Base-by-base conservation (phyloP, 2,888 invertebrate genomes). In the Agrotis puta region DNA sequence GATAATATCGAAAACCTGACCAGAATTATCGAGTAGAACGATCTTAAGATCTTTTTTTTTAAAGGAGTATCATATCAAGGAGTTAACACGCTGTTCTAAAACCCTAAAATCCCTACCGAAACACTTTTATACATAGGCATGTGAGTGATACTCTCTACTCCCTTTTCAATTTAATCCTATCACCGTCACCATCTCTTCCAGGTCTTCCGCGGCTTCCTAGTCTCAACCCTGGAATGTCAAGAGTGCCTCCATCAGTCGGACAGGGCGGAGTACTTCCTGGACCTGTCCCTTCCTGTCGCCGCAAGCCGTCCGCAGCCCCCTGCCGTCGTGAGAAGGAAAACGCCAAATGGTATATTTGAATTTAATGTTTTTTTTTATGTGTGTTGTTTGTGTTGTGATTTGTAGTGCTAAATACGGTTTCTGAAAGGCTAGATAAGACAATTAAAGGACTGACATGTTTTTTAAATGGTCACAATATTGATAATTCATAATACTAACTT, bases 181-280 rank as follows among this genome's bases (percentile, higher is more conserved):
- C 13, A 39, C 14, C 39, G 7, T 27, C 24, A 20, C 51, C 9
- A 11, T 16, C 27, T 1, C 18, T 61, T 43, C 6, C 89, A 96
- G 95, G 98, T 99, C 64, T 99, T 99, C 96, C 98, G 99, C 43
- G 99, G 99, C 0, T 97, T 98, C 88, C 96, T 99, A 18, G 98
- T 99, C 2, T 99, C 99, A 45, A 98, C 98, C 0, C 94, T 98
- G 51, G 97, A 98, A 72, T 99, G 99, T 91, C 98, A 98, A 78
- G 98, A 98, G 77, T 99, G 99, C 90, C 97, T 97, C 76, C 97
- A 98, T 93, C 97, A 98, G 16, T 99, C 99, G 0, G 98, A 98
- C 88, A 97, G 98, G 18, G 98, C 98, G 66, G 99, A 99, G 92
- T 98, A 98, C 88, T 99, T 99, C 94, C 96, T 99, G 67, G 99